phyloP scores from a whole-genome alignment of 2,797 vertebrate genomes.

The Lepus oiostolus region DNA sequence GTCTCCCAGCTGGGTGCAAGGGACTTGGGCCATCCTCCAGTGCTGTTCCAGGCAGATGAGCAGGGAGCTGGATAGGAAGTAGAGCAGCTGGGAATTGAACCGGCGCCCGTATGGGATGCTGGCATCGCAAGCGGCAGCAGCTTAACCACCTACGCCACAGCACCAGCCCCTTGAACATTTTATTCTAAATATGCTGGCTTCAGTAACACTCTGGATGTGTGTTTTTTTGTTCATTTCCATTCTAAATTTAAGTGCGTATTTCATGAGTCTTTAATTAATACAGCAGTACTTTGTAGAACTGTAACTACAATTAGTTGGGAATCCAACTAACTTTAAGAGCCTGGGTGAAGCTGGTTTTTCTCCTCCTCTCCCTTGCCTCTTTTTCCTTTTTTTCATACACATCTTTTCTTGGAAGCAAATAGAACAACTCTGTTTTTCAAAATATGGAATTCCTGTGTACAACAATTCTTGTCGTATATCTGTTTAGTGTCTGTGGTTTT shows the following conservation, averaged over 20 bases:
- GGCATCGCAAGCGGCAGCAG: too few relatives aligned
- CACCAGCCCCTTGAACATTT: neutral
- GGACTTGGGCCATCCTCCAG: too few relatives aligned
- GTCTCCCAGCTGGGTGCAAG: too few relatives aligned
- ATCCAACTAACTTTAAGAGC: constrained; percentile 28
- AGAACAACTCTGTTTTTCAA: neutral
- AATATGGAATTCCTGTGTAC: constrained; percentile 3
- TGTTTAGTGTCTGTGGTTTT: neutral
- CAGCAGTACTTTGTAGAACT: constrained; percentile 23
- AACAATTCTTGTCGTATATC: neutral
- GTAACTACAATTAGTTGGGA: neutral
- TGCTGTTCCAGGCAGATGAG: too few relatives aligned
- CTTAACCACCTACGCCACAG: too few relatives aligned
- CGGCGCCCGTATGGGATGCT: too few relatives aligned
- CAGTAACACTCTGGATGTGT: neutral
- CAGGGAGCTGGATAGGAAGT: too few relatives aligned
- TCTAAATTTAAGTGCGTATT: neutral
- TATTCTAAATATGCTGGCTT: constrained; percentile 1
- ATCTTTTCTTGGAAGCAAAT: constrained; percentile 1
- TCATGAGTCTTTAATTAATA: constrained; percentile 6
- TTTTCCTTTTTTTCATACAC: constrained; percentile 20
- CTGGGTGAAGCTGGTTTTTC: constrained; percentile 50
- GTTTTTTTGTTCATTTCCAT: constrained; percentile 38
- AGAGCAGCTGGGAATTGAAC: too few relatives aligned
- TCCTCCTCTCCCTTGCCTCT: neutral